Evolutionary conservation across 2,797 vertebrate genomes (phyloP).

Genomic region (Taenioides sp.): DNA sequence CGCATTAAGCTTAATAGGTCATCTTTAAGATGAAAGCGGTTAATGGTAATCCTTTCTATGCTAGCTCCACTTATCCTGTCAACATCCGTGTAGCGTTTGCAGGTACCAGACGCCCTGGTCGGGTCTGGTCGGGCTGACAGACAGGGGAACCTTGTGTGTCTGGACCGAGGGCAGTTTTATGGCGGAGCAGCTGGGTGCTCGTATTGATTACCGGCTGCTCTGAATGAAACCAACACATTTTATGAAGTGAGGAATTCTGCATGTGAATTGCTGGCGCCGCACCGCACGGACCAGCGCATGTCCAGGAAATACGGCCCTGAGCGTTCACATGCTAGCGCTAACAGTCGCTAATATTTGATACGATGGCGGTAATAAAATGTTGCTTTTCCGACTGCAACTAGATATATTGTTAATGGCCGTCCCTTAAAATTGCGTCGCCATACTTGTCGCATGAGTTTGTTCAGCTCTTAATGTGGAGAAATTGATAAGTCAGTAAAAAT

Average conservation of each 20-base stretch:
- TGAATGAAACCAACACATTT: constrained; percentile 61
- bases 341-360: constrained; percentile 68
- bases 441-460: constrained; percentile 60
- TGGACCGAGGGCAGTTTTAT: constrained; percentile 64
- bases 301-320: constrained; percentile 41
- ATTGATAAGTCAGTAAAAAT: constrained; percentile 72
- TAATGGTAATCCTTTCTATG: not conserved
- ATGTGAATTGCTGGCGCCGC: constrained; percentile 65
- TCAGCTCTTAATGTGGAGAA: constrained; percentile 59
- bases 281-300: constrained; percentile 36
- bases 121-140: constrained; percentile 29
- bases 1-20: no score
- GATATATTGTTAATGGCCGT: constrained; percentile 77
- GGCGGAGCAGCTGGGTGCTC: constrained; percentile 73
- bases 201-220: constrained; percentile 75
- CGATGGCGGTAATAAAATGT: constrained; percentile 65
- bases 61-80: not conserved
- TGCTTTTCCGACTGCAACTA: constrained; percentile 64
- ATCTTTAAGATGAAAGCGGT: not conserved
- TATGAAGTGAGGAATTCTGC: constrained; percentile 79
- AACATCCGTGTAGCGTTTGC: constrained; percentile 26
- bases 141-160: constrained; percentile 38
- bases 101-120: constrained; percentile 17
- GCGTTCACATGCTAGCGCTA: constrained; percentile 52
- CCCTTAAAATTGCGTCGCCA: constrained; percentile 54